Percentiles rank a stretch among this genome's conserved stretches.
phyloP scores from a whole-genome alignment of 2,888 invertebrate species.

The Agrotis segetum region DNA sequence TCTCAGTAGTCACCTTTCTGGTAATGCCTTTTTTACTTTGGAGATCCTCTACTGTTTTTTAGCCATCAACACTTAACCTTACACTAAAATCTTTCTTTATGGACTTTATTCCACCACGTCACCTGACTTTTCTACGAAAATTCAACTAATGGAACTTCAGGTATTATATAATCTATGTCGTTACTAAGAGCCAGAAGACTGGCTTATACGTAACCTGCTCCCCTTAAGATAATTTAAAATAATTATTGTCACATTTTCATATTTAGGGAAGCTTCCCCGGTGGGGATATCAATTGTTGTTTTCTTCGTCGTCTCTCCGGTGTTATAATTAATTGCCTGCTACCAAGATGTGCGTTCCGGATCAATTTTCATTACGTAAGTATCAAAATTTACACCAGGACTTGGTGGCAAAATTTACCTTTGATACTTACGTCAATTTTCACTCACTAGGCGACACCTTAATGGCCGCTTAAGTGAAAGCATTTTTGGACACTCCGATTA shows the following conservation, averaged over 20 bases:
- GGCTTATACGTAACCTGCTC: background rate
- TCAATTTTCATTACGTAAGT: conserved; percentile 13
- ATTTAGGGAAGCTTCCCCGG: conserved; percentile 9
- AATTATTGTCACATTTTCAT: conserved; percentile 26
- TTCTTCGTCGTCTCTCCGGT: conserved; percentile 5
- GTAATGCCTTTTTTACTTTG: background rate
- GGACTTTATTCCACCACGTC: background rate
- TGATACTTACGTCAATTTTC: too few relatives aligned
- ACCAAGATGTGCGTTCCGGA: background rate
- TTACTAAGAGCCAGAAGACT: background rate
- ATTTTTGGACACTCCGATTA: too few relatives aligned
- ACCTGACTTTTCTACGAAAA: background rate
- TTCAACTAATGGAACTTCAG: background rate
- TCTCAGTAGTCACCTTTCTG: background rate
- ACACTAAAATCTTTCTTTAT: background rate
- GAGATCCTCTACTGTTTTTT: background rate
- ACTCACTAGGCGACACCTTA: too few relatives aligned
- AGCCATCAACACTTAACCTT: background rate
- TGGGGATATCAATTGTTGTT: conserved; percentile 40
- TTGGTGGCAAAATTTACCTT: too few relatives aligned
- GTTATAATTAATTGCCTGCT: conserved; percentile 25
- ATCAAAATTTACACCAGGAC: too few relatives aligned
- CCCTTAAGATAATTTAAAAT: conserved; percentile 4
- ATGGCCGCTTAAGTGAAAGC: too few relatives aligned
- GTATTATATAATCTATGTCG: background rate